Base-by-base conservation (phyloP, 2,888 invertebrate genomes). In the Rhingia rostrata region DNA sequence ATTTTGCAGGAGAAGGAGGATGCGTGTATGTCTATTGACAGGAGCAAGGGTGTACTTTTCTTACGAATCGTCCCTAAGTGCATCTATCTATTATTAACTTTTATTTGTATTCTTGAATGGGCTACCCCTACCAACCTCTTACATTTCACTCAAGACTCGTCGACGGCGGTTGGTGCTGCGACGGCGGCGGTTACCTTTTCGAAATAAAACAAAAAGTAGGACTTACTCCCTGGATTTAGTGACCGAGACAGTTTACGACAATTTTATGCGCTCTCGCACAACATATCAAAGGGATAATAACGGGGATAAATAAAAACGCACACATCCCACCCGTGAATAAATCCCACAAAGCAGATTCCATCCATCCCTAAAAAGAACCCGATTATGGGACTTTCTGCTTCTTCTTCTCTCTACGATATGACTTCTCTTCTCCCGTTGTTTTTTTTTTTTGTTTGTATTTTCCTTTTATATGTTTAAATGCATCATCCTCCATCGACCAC, bases 211-310 rank as follows among this genome's bases (percentile, higher is more conserved):
- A 60, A 66, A 70, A 70, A 54, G 39, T 51, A 56, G 47, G 22
- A 67, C 64, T 78, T 64, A 67, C 82, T 73, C 82, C 72, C 56
- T 53, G 60, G 73, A 63, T 83, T 83, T 78, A 83, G 82, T 83
- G 78, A 61, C 73, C 73, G 78, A 83, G 82, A 83, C 78, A 78
- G 82, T 83, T 83, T 83, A 83, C 82, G 82, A 83, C 82, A 83
- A 83, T 83, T 83, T 83, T 83, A 83, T 83, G 56, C 78, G 66
- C 66, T 83, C 78, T 58, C 72, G 67, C 78, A 83, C 78, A 83
- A 78, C 79, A 83, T 83, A 83, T 73, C 83, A 83, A 79, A 83
- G 67, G 82, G 78, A 83, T 83, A 78, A 78, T 78, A 83, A 72
- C 67, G 51, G 63, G 66, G 72, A 83, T 73, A 74, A 69, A 83